Evolutionary conservation across 2,113 vertebrate species (phyloP).

Genomic region (Albula goreensis): DNA sequence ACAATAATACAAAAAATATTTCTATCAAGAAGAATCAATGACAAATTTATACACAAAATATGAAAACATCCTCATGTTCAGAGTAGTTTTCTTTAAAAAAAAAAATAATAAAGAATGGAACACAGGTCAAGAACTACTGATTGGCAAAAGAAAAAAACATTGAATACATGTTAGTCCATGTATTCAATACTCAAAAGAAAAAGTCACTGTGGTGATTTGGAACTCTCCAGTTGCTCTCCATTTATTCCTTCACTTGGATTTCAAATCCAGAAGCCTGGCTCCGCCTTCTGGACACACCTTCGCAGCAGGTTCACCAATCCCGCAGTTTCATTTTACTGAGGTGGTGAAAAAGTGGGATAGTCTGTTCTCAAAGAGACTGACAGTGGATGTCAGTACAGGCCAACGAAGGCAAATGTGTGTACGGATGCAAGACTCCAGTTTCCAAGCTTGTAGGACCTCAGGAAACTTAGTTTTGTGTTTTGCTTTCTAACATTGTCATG

Average conservation of each 20-base stretch:
- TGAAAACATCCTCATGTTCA: slow-evolving; percentile 59
- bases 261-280: neutral
- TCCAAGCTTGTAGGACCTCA: no score
- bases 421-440: no score
- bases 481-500: no score
- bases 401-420: no score
- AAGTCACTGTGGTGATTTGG: neutral
- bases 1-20: slow-evolving; percentile 46
- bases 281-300: neutral
- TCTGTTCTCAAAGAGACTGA: no score
- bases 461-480: no score
- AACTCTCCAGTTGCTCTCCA: neutral
- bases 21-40: slow-evolving; percentile 47
- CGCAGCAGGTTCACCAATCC: neutral
- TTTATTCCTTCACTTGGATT: neutral
- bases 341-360: neutral
- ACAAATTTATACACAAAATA: slow-evolving; percentile 51
- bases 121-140: slow-evolving; percentile 54
- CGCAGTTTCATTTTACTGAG: neutral
- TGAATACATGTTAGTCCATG: slow-evolving; percentile 15
- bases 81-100: slow-evolving; percentile 31
- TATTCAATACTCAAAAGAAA: neutral
- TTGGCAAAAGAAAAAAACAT: slow-evolving; percentile 34
- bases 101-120: slow-evolving; percentile 65
- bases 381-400: no score